Percentiles rank a stretch among this genome's conserved stretches.
Conservation (phyloP, 2,797 vertebrate species). For the Pteropus rufus region DNA sequence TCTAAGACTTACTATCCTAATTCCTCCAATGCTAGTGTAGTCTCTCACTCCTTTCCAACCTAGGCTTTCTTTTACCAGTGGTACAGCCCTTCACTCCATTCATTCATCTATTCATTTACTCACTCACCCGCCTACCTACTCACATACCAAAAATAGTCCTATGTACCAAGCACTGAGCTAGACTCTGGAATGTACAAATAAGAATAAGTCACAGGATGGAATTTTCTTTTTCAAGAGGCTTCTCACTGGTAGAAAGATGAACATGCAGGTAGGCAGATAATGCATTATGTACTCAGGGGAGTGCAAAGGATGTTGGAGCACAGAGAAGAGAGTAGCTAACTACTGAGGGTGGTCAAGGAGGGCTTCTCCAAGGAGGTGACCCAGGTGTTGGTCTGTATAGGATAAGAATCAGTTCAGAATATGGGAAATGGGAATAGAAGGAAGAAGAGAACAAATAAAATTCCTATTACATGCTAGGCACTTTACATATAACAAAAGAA, state of each 20-base stretch:
- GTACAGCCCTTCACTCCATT: background rate
- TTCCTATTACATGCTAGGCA: background rate
- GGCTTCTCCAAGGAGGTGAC: background rate
- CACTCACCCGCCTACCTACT: background rate
- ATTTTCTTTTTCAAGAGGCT: background rate
- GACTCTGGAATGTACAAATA: background rate
- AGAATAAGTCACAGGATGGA: background rate
- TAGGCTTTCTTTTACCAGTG: background rate
- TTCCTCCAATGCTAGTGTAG: background rate
- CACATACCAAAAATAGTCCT: background rate
- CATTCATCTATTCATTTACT: background rate
- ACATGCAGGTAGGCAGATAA: background rate
- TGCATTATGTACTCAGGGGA: background rate
- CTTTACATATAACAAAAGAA: accelerated
- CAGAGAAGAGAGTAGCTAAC: background rate
- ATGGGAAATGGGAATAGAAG: background rate
- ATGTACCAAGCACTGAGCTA: background rate
- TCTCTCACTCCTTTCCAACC: background rate
- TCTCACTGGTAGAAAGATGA: background rate
- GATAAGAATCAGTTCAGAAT: background rate
- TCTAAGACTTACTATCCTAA: background rate
- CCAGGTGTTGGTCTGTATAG: background rate
- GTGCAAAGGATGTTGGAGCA: background rate
- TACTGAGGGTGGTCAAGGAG: background rate
- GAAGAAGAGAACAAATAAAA: background rate